Evolutionary conservation across 1,140 invertebrate genomes (phyloP).

Genomic region (Pentalonia nigronervosa): DNA sequence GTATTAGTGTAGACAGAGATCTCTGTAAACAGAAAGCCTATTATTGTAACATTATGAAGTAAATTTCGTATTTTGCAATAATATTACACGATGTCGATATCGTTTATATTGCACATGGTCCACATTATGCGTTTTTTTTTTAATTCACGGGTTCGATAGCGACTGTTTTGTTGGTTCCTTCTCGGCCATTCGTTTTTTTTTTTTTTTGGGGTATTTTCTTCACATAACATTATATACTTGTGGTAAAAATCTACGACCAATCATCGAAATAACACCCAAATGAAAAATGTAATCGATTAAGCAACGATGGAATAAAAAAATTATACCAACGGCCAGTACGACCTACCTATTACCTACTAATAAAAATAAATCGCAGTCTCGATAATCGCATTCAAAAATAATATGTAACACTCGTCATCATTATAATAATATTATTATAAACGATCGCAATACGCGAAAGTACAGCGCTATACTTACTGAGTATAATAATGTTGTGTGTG

Average conservation of each 20-base stretch:
- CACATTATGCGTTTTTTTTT: no score
- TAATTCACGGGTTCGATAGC: no score
- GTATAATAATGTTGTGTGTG: neutral
- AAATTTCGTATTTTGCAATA: neutral
- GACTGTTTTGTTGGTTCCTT: no score
- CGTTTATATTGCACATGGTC: no score
- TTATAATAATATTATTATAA: neutral
- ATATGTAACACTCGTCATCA: neutral
- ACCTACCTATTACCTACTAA: neutral
- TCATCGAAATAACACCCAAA: neutral
- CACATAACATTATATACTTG: no score
- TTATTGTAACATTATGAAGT: neutral
- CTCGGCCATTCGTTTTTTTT: no score
- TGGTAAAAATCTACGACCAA: no score
- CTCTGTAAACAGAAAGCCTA: neutral
- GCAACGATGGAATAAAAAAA: neutral
- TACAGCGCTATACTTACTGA: neutral
- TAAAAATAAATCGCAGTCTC: neutral
- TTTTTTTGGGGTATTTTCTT: no score
- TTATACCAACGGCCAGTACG: neutral
- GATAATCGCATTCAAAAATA: neutral
- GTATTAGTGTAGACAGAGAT: no score
- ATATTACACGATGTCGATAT: neutral
- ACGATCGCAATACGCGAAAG: neutral
- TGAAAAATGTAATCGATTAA: neutral